Base-by-base conservation (phyloP, 2,888 invertebrate genomes). In the Agrochola lota region DNA sequence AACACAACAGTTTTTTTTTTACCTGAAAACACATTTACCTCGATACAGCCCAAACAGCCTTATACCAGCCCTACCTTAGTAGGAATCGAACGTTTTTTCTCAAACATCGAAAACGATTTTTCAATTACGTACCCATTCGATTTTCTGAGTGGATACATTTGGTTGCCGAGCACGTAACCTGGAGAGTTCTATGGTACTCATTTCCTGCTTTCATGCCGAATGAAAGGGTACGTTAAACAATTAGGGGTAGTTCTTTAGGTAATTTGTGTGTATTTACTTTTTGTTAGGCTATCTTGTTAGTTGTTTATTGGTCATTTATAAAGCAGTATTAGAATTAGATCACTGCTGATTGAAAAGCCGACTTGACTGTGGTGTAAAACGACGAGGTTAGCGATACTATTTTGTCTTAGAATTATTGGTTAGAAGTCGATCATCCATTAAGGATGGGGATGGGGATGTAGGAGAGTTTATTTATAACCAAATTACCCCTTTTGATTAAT, bases 111-210 rank as follows among this genome's bases (percentile, higher is more conserved):
- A 85, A 87, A 85, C 88, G 88, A 84, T 89, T 89, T 90, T 90
- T 89, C 89, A 90, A 90, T 90, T 90, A 90, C 77, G 80, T 80
- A 78, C 80, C 80, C 80, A 81, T 86, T 83, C 85, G 83, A 82
- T 85, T 81, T 80, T 70, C 85, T 76, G 83, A 83, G 84, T 84
- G 87, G 77, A 57, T 71, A 74, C 82, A 86, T 89, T 86, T 83
- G 80, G 74, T 85, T 73, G 72, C 88, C 20, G 81, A 80, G 81
- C 89, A 89, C 89, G 90, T 90, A 89, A 81, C 73, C 80, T 79
- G 80, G 71, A 77, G 83, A 85, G 87, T 85, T 88, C 85, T 74
- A 82, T 77, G 77, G 88, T 59, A 46, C 79, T 89, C 86, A 88
- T 89, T 90, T 89, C 90, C 88, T 87, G 78, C 80, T 83, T 84